Evolutionary conservation across 1,140 invertebrate genomes (phyloP), one percentile per base, ranked within the genome.

Genomic region (Rhyacophila brunnea): DNA sequence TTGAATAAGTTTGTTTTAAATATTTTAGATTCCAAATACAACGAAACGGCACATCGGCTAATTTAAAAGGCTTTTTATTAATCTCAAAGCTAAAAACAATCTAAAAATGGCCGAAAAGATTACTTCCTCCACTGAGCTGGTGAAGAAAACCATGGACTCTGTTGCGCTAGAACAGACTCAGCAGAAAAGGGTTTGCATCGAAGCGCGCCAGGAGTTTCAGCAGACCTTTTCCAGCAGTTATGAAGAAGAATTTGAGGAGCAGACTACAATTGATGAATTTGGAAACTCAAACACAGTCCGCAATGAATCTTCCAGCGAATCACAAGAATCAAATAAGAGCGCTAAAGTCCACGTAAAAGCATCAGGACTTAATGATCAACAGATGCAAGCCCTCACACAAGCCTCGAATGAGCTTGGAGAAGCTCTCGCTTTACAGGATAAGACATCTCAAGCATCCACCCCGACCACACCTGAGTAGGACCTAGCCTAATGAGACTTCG

Each of bases 311-410:
- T 77, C 74, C 47, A 73, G 75, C 60, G 75, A 73, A 65, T 75
- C 74, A 50, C 71, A 78, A 66, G 75, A 78, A 56, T 72, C 74
- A 43, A 65, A 51, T 50, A 75, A 71, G 65, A 77, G 74, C 46
- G 77, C 77, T 15, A 75, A 79, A 45, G 77, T 79, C 0, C 65
- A 72, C 66, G 76, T 79, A 1, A 79, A 79, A 51, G 77, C 77
- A 4, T 68, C 72, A 7, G 77, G 77, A 49, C 65, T 79, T 20
- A 78, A 77, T 52, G 68, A 73, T 0, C 71, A 74, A 40, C 77
- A 80, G 69, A 65, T 76, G 11, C 71, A 78, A 61, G 76, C 76
- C 20, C 68, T 80, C 1, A 77, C 75, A n/a, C 75, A 80, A 62
- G 77, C 76, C 48, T 77, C 77, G n/a, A 77, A 72, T 45, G 59